These are phyloP conservation scores for Thunnus thynnus DNA, from an alignment of 2,113 vertebrate genomes.

Conservation along the genomic window DNA sequence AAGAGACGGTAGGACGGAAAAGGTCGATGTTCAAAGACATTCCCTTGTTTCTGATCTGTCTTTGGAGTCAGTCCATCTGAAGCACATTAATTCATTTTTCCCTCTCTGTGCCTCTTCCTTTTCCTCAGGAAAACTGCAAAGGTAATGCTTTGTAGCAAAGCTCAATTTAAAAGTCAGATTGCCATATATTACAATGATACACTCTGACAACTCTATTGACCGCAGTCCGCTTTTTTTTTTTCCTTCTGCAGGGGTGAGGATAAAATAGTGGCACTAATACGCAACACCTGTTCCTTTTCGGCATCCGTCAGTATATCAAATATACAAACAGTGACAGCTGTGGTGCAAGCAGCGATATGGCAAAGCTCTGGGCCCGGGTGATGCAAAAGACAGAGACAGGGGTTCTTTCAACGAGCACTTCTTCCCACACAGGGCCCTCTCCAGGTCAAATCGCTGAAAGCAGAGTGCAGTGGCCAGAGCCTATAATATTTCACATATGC, in stretches of 20 bases:
- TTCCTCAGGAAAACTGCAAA: conserved; percentile 35
- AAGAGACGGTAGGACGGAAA: conserved; percentile 35
- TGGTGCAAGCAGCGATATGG: conserved; percentile 73
- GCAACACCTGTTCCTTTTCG: conserved; percentile 83
- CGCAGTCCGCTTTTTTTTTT: conserved; percentile 56
- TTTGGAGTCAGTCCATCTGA: conserved; percentile 65
- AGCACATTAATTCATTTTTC: conserved; percentile 52
- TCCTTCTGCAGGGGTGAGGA: neutral
- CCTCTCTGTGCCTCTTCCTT: conserved; percentile 47
- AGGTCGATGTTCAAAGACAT: conserved; percentile 64
- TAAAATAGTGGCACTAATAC: conserved; percentile 77
- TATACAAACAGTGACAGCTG: conserved; percentile 84
- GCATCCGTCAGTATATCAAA: conserved; percentile 78
- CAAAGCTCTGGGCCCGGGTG: conserved; percentile 3
- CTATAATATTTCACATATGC: conserved; percentile 75
- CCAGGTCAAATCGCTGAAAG: conserved; percentile 64
- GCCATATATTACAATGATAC: conserved; percentile 70
- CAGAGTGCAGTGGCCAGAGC: conserved; percentile 52
- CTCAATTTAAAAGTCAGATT: conserved; percentile 62
- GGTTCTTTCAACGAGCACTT: conserved; percentile 37
- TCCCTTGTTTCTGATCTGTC: conserved; percentile 61
- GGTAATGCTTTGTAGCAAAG: conserved; percentile 68
- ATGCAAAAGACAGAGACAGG: conserved; percentile 62
- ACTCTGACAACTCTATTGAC: conserved; percentile 75
- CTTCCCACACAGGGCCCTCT: conserved; percentile 42